Base-by-base conservation (phyloP, 2,888 invertebrate species). In the Trichopria drosophilae region DNA sequence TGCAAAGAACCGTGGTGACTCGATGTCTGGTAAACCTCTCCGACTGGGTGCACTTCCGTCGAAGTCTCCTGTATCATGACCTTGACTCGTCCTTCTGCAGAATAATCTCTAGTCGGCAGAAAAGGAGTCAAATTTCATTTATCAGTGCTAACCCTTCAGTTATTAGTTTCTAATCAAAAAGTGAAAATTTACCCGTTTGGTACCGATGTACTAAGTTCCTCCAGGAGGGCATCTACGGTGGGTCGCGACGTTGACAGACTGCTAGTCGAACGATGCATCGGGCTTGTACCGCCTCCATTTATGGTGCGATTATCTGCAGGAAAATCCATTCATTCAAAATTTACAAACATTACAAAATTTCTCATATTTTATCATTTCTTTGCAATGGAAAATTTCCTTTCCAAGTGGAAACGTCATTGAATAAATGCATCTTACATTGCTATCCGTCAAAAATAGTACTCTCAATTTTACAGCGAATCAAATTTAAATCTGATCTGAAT, bases 161-260 rank as follows among this genome's bases (percentile, higher is more conserved):
- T n/a, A 18, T 6, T n/a, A n/a, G n/a, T n/a, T n/a, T n/a, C n/a
- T n/a, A n/a, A n/a, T n/a, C n/a, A 23, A 40, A 15, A 12, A 42
- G 20, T 15, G 24, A 20, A 20, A 20, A 49, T 67, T 68, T 74
- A 90, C 90, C 90, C 89, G 78, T 87, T 87, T 19, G 86, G 85
- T 60, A 86, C 79, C 56, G 87, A 86, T 50, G 89, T 81, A 75
- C 83, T 88, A 67, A 95, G 82, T 76, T 94, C 93, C 65, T 93
- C 93, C 49, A 95, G 80, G 36, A 95, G 82, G 58, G 90, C 90
- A 78, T 95, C 94, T 44, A 95, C 92, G 0, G 90, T 86, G 9
- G 92, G 91, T 51, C 93, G 80, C 52, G 66, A 64, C 6, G 66
- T 66, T 26, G 75, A 73, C 56, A 73, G 61, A 53, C 71, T 75